phyloP scores from a whole-genome alignment of 92 coral and sea anemone genomes.

The Palythoa caribaeorum region DNA sequence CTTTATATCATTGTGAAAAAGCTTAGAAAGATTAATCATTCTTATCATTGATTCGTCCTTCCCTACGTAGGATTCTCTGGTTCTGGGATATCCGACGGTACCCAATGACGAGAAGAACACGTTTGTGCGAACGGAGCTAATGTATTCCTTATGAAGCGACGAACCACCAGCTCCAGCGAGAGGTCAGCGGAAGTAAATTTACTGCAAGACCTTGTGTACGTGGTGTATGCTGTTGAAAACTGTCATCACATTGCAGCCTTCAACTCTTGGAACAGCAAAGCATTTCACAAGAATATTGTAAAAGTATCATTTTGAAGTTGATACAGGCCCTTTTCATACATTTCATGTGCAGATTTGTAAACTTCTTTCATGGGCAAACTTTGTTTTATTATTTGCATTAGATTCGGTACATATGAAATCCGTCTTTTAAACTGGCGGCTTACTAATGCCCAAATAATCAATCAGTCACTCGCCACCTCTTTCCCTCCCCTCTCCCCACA shows the following conservation, averaged over 20 bases:
- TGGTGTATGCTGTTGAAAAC: background rate
- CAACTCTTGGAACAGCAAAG: background rate
- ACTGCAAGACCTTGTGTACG: background rate
- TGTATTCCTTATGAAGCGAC: constrained; percentile 71
- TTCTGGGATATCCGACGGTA: constrained; percentile 94
- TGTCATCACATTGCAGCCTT: background rate
- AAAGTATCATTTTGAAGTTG: background rate
- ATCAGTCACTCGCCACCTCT: too few species aligned
- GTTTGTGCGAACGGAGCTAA: constrained; percentile 84
- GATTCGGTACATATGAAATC: too few species aligned
- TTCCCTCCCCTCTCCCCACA: too few species aligned
- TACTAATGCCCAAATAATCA: too few species aligned
- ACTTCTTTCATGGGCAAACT: too few species aligned
- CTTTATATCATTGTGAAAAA: background rate
- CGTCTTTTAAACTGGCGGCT: too few species aligned
- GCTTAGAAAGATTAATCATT: background rate
- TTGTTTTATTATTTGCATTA: too few species aligned
- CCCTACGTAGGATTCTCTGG: constrained; percentile 89
- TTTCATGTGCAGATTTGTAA: too few species aligned
- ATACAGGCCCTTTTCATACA: too few species aligned
- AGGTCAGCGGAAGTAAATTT: background rate
- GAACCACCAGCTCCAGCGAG: background rate
- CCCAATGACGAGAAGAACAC: constrained; percentile 88
- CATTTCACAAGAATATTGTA: background rate
- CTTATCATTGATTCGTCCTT: background rate